These are phyloP conservation scores for Volucella zonaria DNA, from an alignment of 2,888 invertebrate genomes.

Conservation along the genomic window DNA sequence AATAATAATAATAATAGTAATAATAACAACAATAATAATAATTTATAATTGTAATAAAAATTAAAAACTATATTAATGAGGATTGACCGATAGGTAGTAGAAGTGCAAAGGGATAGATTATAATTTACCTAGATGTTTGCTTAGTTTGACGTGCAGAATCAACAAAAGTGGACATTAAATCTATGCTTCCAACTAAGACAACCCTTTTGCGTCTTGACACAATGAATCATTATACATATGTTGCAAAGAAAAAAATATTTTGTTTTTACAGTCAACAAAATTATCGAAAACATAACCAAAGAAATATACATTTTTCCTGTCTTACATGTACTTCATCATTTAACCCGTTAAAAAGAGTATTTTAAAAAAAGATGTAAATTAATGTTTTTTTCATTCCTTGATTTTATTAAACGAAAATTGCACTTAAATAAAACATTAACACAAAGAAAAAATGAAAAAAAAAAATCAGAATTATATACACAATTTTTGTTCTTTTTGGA, in stretches of 20 bases:
- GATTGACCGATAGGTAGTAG: neutral
- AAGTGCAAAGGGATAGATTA: neutral
- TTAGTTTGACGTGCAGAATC: neutral
- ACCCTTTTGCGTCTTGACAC: slow-evolving; percentile 10
- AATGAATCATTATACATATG: slow-evolving; percentile 8
- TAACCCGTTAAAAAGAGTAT: neutral
- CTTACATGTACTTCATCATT: slow-evolving; percentile 5
- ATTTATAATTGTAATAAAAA: neutral
- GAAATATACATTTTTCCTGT: slow-evolving; percentile 32
- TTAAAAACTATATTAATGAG: neutral
- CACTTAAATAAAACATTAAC: slow-evolving; percentile 23
- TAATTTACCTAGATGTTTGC: neutral
- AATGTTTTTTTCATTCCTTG: slow-evolving; percentile 10
- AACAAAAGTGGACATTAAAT: neutral
- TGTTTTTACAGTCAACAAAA: slow-evolving; percentile 24
- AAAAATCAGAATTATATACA: slow-evolving; percentile 36
- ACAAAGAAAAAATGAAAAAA: neutral
- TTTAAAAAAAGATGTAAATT: neutral
- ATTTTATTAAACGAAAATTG: slow-evolving; percentile 63
- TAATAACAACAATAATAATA: no score
- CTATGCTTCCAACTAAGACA: slow-evolving; percentile 44
- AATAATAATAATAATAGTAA: no score
- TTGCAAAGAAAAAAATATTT: neutral
- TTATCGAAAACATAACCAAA: slow-evolving; percentile 55
- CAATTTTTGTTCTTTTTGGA: slow-evolving; percentile 27